Percentiles rank a stretch among this genome's conserved stretches.
phyloP scores from a whole-genome alignment of 2,888 invertebrate species.

The Sarcophaga variegata region DNA sequence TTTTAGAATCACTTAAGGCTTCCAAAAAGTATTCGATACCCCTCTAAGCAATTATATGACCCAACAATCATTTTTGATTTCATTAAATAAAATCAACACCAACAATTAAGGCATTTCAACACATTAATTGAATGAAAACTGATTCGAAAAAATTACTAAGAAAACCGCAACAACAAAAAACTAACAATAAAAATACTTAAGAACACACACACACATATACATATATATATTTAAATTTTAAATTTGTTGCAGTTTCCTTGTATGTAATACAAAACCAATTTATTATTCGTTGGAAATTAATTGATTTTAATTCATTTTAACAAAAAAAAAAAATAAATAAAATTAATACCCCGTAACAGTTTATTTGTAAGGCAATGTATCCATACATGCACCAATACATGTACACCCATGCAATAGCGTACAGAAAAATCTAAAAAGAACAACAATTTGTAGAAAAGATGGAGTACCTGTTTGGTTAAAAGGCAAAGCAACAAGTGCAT shows the following conservation, averaged over 20 bases:
- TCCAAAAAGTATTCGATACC: too few relatives aligned
- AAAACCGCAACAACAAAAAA: neutral
- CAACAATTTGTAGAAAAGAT: slow-evolving; percentile 6
- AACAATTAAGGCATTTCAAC: too few relatives aligned
- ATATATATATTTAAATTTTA: slow-evolving; percentile 26
- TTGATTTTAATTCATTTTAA: neutral
- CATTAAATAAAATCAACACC: neutral
- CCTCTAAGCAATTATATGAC: too few relatives aligned
- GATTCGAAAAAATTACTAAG: neutral
- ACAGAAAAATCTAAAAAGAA: too few relatives aligned
- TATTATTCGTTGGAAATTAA: neutral
- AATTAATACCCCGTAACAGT: too few relatives aligned
- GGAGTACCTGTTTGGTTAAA: slow-evolving; percentile 54
- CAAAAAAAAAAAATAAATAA: too few relatives aligned
- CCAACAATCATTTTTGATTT: neutral
- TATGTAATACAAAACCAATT: neutral
- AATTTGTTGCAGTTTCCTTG: slow-evolving; percentile 20
- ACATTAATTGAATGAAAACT: too few relatives aligned
- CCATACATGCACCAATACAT: too few relatives aligned
- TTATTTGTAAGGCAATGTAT: too few relatives aligned
- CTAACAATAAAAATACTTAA: too few relatives aligned
- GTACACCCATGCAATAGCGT: too few relatives aligned
- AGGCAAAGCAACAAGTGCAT: slow-evolving; percentile 58
- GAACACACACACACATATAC: neutral
- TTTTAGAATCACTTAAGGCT: too few relatives aligned